Evolutionary conservation across 2,797 vertebrate genomes (phyloP).

Genomic region (Liparis tanakae): DNA sequence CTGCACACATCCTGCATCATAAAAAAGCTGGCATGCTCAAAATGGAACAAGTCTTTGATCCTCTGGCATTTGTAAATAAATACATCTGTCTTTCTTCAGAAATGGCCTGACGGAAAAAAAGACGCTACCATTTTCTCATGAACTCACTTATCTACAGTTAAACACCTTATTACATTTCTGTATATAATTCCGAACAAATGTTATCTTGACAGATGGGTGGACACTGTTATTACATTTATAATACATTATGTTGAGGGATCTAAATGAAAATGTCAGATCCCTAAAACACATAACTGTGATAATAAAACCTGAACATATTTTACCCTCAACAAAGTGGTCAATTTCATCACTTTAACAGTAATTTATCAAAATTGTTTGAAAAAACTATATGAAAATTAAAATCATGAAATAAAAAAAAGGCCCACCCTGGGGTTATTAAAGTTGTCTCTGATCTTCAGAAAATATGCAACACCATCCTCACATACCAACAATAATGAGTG

Average conservation of each 20-base stretch:
- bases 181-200: conserved; percentile 3
- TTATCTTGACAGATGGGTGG: neutral
- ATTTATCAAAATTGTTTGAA: too few species aligned
- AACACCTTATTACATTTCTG: conserved; percentile 3
- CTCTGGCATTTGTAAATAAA: too few species aligned
- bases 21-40: conserved; percentile 24
- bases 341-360: neutral
- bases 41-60: conserved; percentile 41
- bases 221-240: conserved; percentile 8
- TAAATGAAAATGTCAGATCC: conserved; percentile 3
- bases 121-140: neutral
- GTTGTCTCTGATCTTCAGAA: neutral
- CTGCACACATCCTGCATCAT: conserved; percentile 33
- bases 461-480: too few species aligned
- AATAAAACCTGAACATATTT: neutral
- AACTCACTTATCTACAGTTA: conserved; percentile 10
- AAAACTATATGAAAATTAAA: neutral
- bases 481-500: neutral
- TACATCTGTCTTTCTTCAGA: conserved; percentile 6
- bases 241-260: neutral
- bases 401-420: neutral
- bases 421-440: neutral
- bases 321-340: neutral
- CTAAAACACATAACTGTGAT: neutral
- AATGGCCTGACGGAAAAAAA: conserved; percentile 30